These are phyloP conservation scores for Xiphorhynchus elegans DNA, from an alignment of 2,113 vertebrate species.

Conservation along the genomic window DNA sequence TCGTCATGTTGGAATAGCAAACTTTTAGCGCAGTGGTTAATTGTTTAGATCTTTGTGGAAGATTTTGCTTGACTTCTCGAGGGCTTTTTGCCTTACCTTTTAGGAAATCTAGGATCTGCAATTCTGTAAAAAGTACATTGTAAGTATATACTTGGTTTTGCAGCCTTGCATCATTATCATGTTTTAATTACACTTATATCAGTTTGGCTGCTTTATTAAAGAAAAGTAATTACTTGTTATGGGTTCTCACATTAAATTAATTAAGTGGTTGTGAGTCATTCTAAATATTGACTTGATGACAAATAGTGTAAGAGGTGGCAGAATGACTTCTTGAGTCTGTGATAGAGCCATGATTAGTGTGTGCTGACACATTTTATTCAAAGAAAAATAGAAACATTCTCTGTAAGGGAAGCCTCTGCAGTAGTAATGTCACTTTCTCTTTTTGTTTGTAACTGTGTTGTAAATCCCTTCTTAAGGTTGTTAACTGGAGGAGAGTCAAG, in stretches of 20 bases:
- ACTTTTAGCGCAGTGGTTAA: background rate
- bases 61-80: background rate
- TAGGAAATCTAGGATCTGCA: background rate
- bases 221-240: background rate
- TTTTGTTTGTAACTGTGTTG: background rate
- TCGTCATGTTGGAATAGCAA: background rate
- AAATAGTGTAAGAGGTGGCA: background rate
- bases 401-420: background rate
- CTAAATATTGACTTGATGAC: background rate
- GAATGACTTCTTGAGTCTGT: background rate
- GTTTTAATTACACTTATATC: background rate
- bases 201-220: background rate
- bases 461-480: background rate
- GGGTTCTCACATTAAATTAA: background rate
- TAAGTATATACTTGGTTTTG: background rate
- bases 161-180: background rate
- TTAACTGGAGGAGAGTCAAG: background rate
- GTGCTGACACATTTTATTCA: background rate
- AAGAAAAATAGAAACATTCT: background rate
- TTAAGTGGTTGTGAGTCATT: background rate
- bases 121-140: background rate
- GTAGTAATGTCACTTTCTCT: background rate
- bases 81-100: background rate
- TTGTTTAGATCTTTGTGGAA: background rate
- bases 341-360: background rate